Conservation (phyloP, 2,888 invertebrate species). For the Netelia fuscicornis region DNA sequence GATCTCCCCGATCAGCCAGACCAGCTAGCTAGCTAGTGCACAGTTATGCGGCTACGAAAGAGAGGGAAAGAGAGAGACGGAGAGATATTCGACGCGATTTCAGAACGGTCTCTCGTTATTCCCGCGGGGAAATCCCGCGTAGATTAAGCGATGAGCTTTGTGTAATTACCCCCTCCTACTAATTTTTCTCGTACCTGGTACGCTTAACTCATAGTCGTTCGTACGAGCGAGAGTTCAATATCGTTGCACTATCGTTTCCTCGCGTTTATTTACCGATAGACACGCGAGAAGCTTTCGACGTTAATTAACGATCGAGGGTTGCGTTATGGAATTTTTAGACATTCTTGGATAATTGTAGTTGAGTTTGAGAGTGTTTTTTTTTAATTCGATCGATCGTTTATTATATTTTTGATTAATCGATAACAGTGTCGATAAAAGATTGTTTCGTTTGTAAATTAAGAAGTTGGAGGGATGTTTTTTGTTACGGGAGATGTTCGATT, state of each 20-base stretch:
- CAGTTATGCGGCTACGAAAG: constrained; percentile 36
- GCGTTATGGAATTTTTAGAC: too few relatives aligned
- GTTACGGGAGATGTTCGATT: too few relatives aligned
- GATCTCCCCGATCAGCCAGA: constrained; percentile 34
- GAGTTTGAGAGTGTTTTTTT: too few relatives aligned
- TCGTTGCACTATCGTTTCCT: constrained; percentile 16
- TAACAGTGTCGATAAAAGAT: too few relatives aligned
- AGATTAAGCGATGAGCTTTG: constrained; percentile 66
- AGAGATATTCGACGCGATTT: constrained; percentile 9
- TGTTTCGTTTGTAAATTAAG: too few relatives aligned
- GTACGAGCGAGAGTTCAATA: constrained; percentile 24
- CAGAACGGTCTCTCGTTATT: constrained; percentile 36
- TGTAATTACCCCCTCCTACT: constrained; percentile 48
- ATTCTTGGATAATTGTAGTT: too few relatives aligned
- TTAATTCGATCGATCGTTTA: too few relatives aligned
- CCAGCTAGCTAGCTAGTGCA: constrained; percentile 30
- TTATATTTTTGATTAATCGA: too few relatives aligned
- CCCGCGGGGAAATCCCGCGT: constrained; percentile 54
- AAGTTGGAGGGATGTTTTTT: too few relatives aligned
- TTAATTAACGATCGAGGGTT: background rate
- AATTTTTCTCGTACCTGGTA: background rate
- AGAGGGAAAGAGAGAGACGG: constrained; percentile 1
- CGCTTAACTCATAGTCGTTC: background rate
- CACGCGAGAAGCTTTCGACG: background rate
- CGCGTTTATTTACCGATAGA: background rate